phyloP scores from a whole-genome alignment of 2,113 vertebrate genomes.

The Elgaria multicarinata region DNA sequence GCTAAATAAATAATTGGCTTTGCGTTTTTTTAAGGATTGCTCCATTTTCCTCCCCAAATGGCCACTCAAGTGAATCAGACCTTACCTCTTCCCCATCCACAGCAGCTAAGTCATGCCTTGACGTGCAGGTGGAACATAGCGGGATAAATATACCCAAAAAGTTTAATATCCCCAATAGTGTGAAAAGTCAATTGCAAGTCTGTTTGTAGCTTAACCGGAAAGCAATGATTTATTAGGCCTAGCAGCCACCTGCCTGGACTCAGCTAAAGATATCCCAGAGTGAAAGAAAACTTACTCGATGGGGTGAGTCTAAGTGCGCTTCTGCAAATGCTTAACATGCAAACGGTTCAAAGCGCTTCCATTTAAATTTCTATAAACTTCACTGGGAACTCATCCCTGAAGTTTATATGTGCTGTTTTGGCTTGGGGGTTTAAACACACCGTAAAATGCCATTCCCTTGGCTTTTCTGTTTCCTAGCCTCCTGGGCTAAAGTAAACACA shows the following conservation, averaged over 20 bases:
- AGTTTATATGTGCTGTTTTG: background rate
- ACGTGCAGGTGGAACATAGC: background rate
- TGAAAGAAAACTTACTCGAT: background rate
- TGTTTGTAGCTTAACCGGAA: background rate
- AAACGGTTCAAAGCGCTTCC: constrained; percentile 9
- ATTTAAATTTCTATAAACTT: constrained; percentile 3
- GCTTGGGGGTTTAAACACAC: background rate
- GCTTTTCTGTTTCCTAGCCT: background rate
- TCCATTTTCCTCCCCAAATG: background rate
- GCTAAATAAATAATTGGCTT: background rate
- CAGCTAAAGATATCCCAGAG: background rate
- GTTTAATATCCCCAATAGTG: background rate
- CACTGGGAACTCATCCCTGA: background rate
- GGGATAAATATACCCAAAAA: background rate
- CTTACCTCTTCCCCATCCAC: background rate
- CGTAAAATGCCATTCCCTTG: background rate
- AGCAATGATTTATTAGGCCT: background rate
- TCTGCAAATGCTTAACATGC: background rate
- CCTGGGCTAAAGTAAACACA: background rate
- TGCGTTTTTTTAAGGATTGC: background rate
- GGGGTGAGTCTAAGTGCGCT: background rate
- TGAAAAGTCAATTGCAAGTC: background rate
- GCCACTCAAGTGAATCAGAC: background rate
- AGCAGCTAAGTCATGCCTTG: background rate
- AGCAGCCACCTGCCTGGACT: background rate